Percentiles rank a stretch among this genome's conserved stretches.
These are phyloP conservation scores for Cydia fagiglandana DNA, from an alignment of 1,140 invertebrate genomes.

Conservation along the genomic window DNA sequence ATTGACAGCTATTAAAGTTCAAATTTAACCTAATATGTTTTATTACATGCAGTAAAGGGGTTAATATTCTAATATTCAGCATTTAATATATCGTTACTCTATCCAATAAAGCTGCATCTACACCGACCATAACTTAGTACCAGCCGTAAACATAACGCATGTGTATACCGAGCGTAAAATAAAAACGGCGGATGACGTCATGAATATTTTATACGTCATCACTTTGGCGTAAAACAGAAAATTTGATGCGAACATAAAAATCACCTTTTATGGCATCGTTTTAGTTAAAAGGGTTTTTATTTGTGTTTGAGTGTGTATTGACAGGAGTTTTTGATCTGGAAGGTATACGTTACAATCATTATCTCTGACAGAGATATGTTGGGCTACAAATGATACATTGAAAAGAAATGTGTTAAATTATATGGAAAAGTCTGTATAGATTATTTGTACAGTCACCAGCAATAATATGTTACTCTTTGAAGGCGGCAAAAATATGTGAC, in stretches of 20 bases:
- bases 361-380: too few relatives aligned
- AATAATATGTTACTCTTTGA: too few relatives aligned
- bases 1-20: too few relatives aligned
- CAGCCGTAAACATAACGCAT: constrained; percentile 2
- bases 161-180: constrained; percentile 13
- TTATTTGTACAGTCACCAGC: too few relatives aligned
- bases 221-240: constrained; percentile 30
- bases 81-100: constrained; percentile 4
- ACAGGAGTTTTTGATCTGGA: background rate
- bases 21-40: too few relatives aligned
- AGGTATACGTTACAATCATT: too few relatives aligned
- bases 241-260: constrained; percentile 21
- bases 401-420: too few relatives aligned
- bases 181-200: constrained; percentile 17
- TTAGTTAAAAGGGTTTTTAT: constrained; percentile 22
- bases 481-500: too few relatives aligned
- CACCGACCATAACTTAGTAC: constrained; percentile 14
- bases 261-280: constrained; percentile 19
- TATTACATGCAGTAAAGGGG: too few relatives aligned
- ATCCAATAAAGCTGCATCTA: background rate
- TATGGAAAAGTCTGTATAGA: background rate
- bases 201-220: constrained; percentile 31
- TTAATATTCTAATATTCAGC: background rate
- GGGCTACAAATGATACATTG: too few relatives aligned
- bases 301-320: background rate